Conservation (phyloP, 2,797 vertebrate genomes). For the Anabacerthia variegaticeps region DNA sequence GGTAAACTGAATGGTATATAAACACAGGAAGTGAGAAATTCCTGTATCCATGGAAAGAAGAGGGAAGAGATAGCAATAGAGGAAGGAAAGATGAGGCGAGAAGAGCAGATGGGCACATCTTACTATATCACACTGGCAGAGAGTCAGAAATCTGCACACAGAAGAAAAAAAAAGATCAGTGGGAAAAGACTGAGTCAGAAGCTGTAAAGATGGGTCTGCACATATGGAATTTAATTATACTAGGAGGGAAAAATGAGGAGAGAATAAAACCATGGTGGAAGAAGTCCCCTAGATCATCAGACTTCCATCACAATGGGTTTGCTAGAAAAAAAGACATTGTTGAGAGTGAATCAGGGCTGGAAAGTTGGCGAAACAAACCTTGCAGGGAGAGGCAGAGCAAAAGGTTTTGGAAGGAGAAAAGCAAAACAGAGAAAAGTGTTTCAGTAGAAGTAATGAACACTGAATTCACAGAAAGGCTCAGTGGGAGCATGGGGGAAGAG, state of each 20-base stretch:
- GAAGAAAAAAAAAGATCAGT: neutral
- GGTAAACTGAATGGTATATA: neutral
- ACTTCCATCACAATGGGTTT: neutral
- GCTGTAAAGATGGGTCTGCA: neutral
- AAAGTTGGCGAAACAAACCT: neutral
- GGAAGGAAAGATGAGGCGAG: neutral
- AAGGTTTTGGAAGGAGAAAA: neutral
- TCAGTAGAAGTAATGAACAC: neutral
- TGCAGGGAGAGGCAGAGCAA: neutral
- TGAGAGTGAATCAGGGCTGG: neutral
- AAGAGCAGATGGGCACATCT: neutral
- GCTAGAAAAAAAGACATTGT: neutral
- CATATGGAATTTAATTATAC: neutral
- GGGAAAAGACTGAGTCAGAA: neutral
- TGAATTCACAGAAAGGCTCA: neutral
- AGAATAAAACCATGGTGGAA: neutral
- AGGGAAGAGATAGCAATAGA: neutral
- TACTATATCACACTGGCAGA: neutral
- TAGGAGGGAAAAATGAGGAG: neutral
- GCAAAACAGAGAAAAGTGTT: neutral
- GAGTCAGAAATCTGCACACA: neutral
- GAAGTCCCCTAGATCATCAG: neutral
- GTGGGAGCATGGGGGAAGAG: neutral
- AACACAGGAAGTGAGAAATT: neutral
- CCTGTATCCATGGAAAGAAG: neutral